phyloP scores from a whole-genome alignment of 2,888 invertebrate species.

The Lasius fuliginosus region DNA sequence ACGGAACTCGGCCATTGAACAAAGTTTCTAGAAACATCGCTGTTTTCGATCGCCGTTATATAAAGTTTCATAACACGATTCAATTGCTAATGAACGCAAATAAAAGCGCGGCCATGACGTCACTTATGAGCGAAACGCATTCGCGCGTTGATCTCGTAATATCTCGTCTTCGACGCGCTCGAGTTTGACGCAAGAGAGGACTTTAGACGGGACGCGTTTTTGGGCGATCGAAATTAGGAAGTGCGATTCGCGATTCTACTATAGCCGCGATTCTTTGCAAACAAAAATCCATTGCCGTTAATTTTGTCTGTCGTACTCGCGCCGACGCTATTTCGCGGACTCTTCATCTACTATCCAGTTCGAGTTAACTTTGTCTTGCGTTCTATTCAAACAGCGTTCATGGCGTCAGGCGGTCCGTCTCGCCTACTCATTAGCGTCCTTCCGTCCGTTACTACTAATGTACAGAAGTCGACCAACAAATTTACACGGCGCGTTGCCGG shows the following conservation, averaged over 20 bases:
- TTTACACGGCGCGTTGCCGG: constrained; percentile 45
- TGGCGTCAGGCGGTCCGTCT: constrained; percentile 36
- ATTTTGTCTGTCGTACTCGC: constrained; percentile 22
- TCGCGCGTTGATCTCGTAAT: background rate
- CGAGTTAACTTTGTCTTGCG: constrained; percentile 54
- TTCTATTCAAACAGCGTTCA: constrained; percentile 52
- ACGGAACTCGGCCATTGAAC: constrained; percentile 50
- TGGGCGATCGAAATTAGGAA: constrained; percentile 40
- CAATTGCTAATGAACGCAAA: constrained; percentile 45
- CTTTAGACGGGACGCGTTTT: background rate
- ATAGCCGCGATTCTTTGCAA: constrained; percentile 46
- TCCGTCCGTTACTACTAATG: constrained; percentile 53
- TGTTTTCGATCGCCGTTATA: constrained; percentile 38
- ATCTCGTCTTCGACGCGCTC: constrained; percentile 6
- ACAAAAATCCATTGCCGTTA: constrained; percentile 41
- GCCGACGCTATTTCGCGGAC: constrained; percentile 40
- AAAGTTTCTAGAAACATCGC: constrained; percentile 25
- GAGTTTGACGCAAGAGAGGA: background rate
- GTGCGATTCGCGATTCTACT: constrained; percentile 20
- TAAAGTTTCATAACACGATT: constrained; percentile 45
- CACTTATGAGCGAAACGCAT: constrained; percentile 13
- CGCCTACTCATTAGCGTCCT: constrained; percentile 53
- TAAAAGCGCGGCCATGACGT: constrained; percentile 35
- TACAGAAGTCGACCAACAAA: constrained; percentile 47
- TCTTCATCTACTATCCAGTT: constrained; percentile 42